Evolutionary conservation across 2,797 vertebrate genomes (phyloP).

Genomic region (Masticophis lateralis): DNA sequence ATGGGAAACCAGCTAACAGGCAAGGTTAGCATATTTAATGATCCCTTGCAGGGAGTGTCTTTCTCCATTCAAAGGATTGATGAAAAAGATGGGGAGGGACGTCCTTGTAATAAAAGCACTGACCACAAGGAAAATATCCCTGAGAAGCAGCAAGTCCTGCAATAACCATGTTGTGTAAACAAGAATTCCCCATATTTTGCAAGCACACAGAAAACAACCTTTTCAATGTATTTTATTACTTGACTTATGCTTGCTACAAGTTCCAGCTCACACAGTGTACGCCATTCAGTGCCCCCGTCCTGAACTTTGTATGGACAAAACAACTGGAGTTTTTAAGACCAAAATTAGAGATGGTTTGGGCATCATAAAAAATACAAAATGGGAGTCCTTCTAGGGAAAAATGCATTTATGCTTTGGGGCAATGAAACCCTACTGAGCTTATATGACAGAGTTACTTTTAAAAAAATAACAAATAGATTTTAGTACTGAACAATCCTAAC

Average conservation of each 20-base stretch:
- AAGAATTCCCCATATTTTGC: background rate
- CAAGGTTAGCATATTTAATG: background rate
- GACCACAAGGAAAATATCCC: background rate
- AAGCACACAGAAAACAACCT: background rate
- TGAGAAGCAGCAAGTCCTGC: background rate
- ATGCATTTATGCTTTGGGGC: background rate
- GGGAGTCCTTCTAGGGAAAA: background rate
- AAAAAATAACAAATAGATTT: background rate
- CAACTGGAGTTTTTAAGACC: background rate
- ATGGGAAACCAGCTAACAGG: background rate
- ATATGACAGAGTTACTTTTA: background rate
- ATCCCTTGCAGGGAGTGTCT: background rate
- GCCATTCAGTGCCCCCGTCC: background rate
- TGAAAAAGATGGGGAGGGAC: background rate
- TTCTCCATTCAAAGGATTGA: background rate
- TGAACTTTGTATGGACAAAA: background rate
- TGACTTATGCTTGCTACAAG: background rate
- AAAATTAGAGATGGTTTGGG: background rate
- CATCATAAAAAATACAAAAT: background rate
- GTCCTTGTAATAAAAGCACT: background rate
- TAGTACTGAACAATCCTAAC: background rate
- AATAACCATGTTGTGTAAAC: background rate
- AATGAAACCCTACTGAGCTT: background rate
- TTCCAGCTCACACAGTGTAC: background rate
- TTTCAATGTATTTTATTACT: background rate